Base-by-base conservation (phyloP, 2,113 vertebrate genomes). In the Theropithecus gelada region DNA sequence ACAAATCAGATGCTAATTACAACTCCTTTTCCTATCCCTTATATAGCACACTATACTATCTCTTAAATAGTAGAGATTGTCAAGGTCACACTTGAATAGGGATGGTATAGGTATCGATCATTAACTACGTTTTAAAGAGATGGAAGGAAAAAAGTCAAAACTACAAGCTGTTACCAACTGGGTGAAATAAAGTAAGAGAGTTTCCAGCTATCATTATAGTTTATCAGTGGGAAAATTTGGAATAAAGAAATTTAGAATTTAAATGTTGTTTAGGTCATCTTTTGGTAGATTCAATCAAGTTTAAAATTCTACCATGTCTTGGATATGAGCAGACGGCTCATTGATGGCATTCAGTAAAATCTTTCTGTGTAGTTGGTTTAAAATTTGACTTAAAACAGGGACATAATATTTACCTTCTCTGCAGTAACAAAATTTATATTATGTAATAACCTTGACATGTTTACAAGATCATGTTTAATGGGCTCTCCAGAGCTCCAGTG, bases 181-280 rank as follows among this genome's bases (percentile, higher is more conserved):
- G n/a, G 30, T 59, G 7, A 73, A 79, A 52, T 64, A 48, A 80
- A 93, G 70, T 32, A 84, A 89, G 86, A 88, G 59, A 18, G 27
- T 48, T 86, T 93, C 43, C 23, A 38, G 10, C 52, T 80, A 3
- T 97, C 50, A 90, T 72, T 40, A 68, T 38, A 93, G 43, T 68
- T 79, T 92, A 79, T 92, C 70, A 93, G 11, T 92, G 73, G 16
- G 70, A 75, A 79, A 90, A 61, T 66, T 23, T 25, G 23, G 6
- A 87, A 27, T 87, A 40, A 87, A 93, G 43, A 59, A 48, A 18
- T 35, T 80, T 86, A 84, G 13, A 79, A 38, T 89, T 10, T 79
- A 84, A 82, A 48, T 96, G 45, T 91, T 90, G 7, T 79, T 97
- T 66, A 91, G 43, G 68, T 14, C 18, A n/a, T 85, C 73, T 70